Evolutionary conservation across 2,797 vertebrate species (phyloP).

Genomic region (Catamblyrhynchus diadema): DNA sequence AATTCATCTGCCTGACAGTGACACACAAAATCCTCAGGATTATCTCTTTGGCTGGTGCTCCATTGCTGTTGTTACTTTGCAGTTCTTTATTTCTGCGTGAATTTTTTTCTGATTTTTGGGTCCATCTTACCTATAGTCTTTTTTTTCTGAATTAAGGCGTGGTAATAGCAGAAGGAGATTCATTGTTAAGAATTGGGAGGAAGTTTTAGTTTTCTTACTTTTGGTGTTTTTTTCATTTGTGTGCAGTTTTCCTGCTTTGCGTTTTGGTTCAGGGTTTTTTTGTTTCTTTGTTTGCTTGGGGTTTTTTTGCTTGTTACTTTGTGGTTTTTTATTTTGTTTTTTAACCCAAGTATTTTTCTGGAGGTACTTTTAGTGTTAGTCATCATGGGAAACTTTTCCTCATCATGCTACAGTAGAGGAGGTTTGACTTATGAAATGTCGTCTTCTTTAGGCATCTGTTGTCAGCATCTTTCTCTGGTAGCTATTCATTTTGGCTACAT

Average conservation of each 20-base stretch:
- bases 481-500: neutral
- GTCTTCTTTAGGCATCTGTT: neutral
- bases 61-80: neutral
- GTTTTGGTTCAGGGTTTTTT: neutral
- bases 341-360: neutral
- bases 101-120: neutral
- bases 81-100: neutral
- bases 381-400: neutral
- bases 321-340: neutral
- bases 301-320: neutral
- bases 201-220: neutral
- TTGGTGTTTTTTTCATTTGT: neutral
- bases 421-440: neutral
- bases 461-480: neutral
- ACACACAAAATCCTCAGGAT: neutral
- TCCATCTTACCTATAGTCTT: neutral
- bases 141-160: neutral
- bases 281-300: neutral
- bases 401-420: neutral
- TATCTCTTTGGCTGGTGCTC: neutral
- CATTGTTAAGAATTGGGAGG: neutral
- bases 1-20: neutral
- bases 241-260: neutral
- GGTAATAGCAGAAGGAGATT: neutral
- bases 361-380: neutral